phyloP scores from a whole-genome alignment of 2,113 vertebrate genomes.

The Oxyruncus cristatus region DNA sequence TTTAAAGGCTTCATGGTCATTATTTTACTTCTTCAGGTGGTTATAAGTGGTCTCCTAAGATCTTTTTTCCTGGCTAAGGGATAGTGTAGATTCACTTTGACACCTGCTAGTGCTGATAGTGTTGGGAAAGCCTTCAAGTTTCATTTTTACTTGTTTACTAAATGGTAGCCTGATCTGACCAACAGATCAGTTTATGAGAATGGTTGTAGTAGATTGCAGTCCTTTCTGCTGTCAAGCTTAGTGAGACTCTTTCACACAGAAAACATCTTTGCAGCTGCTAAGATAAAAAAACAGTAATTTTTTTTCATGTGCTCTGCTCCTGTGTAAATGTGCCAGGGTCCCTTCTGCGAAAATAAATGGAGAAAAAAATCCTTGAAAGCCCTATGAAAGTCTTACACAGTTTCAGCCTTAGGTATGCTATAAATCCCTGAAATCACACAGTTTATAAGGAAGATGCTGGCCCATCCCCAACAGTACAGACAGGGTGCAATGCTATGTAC shows the following conservation, averaged over 20 bases:
- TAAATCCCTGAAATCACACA: background rate
- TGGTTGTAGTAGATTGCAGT: background rate
- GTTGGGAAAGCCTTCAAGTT: background rate
- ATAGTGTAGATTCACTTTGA: background rate
- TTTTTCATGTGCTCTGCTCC: background rate
- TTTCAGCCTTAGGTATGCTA: background rate
- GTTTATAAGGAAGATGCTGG: background rate
- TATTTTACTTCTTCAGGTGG: background rate
- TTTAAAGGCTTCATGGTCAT: background rate
- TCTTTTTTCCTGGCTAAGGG: background rate
- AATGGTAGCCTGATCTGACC: background rate
- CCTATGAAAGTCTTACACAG: background rate
- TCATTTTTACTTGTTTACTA: background rate
- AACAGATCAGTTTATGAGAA: background rate
- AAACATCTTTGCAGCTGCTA: background rate
- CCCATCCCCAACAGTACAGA: background rate
- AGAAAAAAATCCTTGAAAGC: background rate
- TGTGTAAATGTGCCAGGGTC: background rate
- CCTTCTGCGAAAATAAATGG: background rate
- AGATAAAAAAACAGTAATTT: background rate
- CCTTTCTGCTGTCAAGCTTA: background rate
- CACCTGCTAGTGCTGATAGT: background rate
- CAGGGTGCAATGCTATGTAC: background rate
- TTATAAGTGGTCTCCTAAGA: background rate
- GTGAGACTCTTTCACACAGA: background rate